These are phyloP conservation scores for Argyrosomus regius DNA, from an alignment of 2,797 vertebrate species.

Conservation along the genomic window DNA sequence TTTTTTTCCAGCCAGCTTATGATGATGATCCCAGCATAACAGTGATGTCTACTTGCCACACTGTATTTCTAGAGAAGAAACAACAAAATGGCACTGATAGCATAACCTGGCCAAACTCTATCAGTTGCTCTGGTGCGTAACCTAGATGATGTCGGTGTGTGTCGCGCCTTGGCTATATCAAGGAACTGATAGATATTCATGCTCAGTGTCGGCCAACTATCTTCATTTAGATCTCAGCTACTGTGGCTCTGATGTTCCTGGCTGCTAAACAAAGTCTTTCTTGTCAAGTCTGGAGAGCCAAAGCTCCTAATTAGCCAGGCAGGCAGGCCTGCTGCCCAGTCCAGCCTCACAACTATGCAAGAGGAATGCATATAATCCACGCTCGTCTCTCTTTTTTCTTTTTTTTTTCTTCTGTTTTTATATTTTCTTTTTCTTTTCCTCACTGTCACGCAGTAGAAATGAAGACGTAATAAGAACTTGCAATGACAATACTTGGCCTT, in stretches of 20 bases:
- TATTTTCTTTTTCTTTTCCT: constrained; percentile 56
- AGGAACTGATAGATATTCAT: constrained; percentile 53
- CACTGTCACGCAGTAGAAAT: constrained; percentile 69
- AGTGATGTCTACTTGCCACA: constrained; percentile 11
- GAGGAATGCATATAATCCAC: constrained; percentile 85
- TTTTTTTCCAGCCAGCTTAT: constrained; percentile 35
- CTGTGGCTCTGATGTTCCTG: constrained; percentile 67
- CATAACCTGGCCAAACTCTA: constrained; percentile 43
- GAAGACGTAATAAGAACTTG: constrained; percentile 79
- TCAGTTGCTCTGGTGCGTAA: constrained; percentile 17
- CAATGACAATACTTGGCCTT: constrained; percentile 88
- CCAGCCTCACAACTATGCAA: constrained; percentile 89
- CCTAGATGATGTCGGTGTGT: constrained; percentile 4
- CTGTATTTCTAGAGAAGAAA: constrained; percentile 35
- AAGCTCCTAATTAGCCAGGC: constrained; percentile 74
- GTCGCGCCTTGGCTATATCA: constrained; percentile 13
- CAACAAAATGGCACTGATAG: constrained; percentile 31
- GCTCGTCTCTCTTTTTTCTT: constrained; percentile 37
- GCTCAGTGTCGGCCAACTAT: constrained; percentile 59
- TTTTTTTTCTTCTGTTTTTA: constrained; percentile 62
- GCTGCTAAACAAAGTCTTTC: constrained; percentile 74
- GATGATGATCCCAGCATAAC: constrained; percentile 14
- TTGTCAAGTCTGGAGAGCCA: constrained; percentile 71
- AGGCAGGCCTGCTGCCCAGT: constrained; percentile 79
- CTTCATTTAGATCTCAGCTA: constrained; percentile 60